These are phyloP conservation scores for Pomatorhinus ruficollis DNA, from an alignment of 2,113 vertebrate genomes.

Conservation along the genomic window DNA sequence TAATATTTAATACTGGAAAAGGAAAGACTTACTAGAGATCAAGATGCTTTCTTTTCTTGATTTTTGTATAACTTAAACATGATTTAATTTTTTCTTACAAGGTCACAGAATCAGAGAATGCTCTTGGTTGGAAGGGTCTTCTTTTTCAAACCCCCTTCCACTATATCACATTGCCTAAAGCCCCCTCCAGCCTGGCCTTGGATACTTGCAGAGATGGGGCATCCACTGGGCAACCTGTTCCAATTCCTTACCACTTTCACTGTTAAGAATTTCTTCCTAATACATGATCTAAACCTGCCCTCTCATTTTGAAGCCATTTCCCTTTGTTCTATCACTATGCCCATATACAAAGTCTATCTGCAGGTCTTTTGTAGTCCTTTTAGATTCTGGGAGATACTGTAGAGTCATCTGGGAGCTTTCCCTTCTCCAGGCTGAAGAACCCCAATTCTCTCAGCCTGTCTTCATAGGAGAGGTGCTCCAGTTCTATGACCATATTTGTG, in stretches of 20 bases:
- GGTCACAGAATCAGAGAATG: not conserved
- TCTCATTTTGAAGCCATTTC: not conserved
- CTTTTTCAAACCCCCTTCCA: not conserved
- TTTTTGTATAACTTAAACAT: not conserved
- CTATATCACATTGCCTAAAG: not conserved
- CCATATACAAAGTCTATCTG: not conserved
- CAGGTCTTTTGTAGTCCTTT: not conserved
- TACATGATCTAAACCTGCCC: not conserved
- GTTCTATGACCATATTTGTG: accelerated
- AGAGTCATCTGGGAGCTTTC: not conserved
- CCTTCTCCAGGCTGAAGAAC: not conserved
- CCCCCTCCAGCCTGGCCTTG: not conserved
- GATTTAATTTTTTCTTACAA: not conserved
- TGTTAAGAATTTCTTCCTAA: not conserved
- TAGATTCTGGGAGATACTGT: not conserved
- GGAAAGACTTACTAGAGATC: not conserved
- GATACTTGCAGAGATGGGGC: not conserved
- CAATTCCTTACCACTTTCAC: not conserved
- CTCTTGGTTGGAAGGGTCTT: not conserved
- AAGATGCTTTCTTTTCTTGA: not conserved
- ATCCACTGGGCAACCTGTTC: not conserved
- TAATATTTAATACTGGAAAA: not conserved
- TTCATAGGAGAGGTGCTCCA: not conserved
- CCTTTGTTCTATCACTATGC: not conserved
- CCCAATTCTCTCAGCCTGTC: not conserved